Percentiles rank a stretch among this genome's conserved stretches.
phyloP scores from a whole-genome alignment of 2,113 vertebrate genomes.

The Urocitellus parryii region DNA sequence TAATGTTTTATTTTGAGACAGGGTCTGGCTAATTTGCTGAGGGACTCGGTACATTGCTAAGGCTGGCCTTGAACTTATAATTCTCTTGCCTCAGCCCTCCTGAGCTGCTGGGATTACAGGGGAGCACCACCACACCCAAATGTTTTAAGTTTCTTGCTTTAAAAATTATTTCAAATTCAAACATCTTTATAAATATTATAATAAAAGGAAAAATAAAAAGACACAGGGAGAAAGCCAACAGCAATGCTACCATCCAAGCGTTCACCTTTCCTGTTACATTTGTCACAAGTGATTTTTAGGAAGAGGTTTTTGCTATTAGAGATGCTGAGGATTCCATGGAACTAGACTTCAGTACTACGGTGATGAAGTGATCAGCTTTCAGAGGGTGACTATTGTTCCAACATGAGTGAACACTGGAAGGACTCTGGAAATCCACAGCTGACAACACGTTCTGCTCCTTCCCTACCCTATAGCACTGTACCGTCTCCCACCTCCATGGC shows the following conservation, averaged over 20 bases:
- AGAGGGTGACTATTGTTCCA: not conserved
- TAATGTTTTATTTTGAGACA: too few species aligned
- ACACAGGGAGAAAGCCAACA: not conserved
- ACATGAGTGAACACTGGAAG: not conserved
- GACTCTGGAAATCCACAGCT: not conserved
- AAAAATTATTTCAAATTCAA: not conserved
- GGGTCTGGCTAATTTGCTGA: too few species aligned
- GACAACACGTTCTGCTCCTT: not conserved
- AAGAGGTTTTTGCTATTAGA: not conserved
- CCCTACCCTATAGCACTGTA: not conserved
- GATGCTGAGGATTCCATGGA: not conserved
- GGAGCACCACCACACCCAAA: not conserved
- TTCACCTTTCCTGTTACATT: not conserved
- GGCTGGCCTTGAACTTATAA: too few species aligned
- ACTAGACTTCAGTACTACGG: not conserved
- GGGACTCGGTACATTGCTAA: too few species aligned
- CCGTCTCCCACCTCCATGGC: constrained; percentile 41
- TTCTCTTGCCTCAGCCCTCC: too few species aligned
- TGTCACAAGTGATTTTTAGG: not conserved
- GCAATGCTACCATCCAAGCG: too few species aligned
- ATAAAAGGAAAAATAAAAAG: not conserved
- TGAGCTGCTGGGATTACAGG: too few species aligned
- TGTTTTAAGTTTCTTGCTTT: not conserved
- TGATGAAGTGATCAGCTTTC: not conserved
- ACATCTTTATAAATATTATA: not conserved